These are phyloP conservation scores for Papilio xuthus DNA, from an alignment of 1,140 invertebrate species.

Conservation along the genomic window DNA sequence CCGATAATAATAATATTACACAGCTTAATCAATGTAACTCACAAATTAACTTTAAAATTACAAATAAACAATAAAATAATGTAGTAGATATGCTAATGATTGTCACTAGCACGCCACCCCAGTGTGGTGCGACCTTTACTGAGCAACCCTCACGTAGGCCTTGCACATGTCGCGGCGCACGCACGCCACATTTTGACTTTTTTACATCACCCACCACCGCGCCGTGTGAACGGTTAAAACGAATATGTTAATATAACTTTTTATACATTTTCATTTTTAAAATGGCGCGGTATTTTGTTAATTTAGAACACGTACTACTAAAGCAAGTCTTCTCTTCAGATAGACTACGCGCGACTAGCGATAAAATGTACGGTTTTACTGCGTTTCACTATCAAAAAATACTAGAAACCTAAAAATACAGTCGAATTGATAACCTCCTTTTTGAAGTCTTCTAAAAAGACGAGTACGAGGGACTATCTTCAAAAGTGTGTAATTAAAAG, in stretches of 20 bases:
- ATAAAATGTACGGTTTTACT: too few species aligned
- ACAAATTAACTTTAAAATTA: background rate
- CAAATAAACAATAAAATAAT: background rate
- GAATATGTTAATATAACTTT: background rate
- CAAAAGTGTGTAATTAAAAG: too few species aligned
- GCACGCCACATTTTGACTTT: conserved; percentile 15
- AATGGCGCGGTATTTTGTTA: background rate
- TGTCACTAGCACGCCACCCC: background rate
- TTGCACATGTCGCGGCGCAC: conserved; percentile 12
- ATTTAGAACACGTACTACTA: background rate
- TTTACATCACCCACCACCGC: background rate
- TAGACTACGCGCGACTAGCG: too few species aligned
- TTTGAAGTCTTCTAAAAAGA: too few species aligned
- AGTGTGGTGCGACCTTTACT: background rate
- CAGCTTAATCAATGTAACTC: too few species aligned
- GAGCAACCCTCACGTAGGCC: conserved; percentile 10
- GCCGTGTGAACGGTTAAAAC: conserved; percentile 21
- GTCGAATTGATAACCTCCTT: too few species aligned
- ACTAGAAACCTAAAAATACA: too few species aligned
- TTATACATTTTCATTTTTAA: background rate
- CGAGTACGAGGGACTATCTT: too few species aligned
- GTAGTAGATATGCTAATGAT: background rate
- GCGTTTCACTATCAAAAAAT: too few species aligned
- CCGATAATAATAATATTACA: too few species aligned
- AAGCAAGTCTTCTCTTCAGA: background rate